Percentiles rank a stretch among this genome's conserved stretches.
Evolutionary conservation across 2,797 vertebrate species (phyloP).

Genomic region (Neomorphus geoffroyi): DNA sequence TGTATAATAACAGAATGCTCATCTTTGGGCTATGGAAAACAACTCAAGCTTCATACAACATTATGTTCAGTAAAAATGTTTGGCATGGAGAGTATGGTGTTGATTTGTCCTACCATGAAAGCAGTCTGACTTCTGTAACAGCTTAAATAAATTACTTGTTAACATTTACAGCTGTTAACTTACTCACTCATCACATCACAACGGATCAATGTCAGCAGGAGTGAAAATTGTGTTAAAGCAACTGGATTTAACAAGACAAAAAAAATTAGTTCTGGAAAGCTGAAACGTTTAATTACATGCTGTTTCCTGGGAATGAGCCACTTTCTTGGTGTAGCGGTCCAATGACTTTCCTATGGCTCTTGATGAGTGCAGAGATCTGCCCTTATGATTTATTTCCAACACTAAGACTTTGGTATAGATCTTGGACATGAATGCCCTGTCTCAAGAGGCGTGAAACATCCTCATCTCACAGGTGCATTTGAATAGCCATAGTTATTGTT

Average conservation of each 20-base stretch:
- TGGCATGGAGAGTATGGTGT: background rate
- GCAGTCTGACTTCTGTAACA: background rate
- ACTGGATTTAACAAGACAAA: constrained; percentile 59
- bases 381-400: background rate
- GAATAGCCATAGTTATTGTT: background rate
- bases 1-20: background rate
- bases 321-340: rapidly evolving
- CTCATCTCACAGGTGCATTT: background rate
- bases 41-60: background rate
- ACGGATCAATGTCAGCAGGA: constrained; percentile 59
- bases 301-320: background rate
- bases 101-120: background rate
- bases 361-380: background rate
- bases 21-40: background rate
- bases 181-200: constrained; percentile 62
- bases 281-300: constrained; percentile 18
- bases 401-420: background rate
- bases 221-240: constrained; percentile 58
- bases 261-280: constrained; percentile 53
- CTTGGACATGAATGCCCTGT: background rate
- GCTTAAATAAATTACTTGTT: constrained; percentile 64
- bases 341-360: background rate
- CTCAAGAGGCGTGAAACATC: background rate
- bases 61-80: constrained; percentile 9
- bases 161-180: constrained; percentile 67